Evolutionary conservation across 2,888 invertebrate species (phyloP).

Genomic region (Lingula anatina): DNA sequence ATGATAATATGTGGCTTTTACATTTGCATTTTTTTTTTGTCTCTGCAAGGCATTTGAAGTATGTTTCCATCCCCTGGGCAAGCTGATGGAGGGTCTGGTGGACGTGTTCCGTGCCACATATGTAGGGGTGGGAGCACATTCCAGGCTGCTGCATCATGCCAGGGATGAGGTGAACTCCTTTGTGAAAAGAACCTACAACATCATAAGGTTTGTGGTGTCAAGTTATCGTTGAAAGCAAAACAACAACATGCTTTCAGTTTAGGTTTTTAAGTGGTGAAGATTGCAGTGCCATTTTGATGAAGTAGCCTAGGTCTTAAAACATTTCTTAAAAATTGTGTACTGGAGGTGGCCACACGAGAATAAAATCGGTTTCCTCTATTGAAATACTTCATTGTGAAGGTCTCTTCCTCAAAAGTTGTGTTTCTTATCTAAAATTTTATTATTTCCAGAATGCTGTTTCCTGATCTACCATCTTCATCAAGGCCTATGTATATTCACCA

Average conservation of each 20-base stretch:
- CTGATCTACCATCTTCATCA: constrained; percentile 65
- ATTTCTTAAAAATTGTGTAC: too few relatives aligned
- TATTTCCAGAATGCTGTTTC: constrained; percentile 64
- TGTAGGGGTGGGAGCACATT: constrained; percentile 73
- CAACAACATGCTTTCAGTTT: too few relatives aligned
- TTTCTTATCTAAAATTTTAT: background rate
- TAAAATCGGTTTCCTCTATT: too few relatives aligned
- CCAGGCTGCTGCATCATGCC: constrained; percentile 74
- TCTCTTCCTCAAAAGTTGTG: too few relatives aligned
- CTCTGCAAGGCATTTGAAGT: constrained; percentile 60
- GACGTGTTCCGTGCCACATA: constrained; percentile 76
- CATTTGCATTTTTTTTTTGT: too few relatives aligned
- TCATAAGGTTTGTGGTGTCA: constrained; percentile 50
- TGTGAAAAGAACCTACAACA: constrained; percentile 37
- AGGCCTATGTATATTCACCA: constrained; percentile 28
- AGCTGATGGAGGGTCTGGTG: constrained; percentile 66
- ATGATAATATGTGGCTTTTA: too few relatives aligned
- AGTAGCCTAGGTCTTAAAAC: background rate
- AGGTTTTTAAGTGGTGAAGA: too few relatives aligned
- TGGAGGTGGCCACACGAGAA: too few relatives aligned
- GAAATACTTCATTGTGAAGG: too few relatives aligned
- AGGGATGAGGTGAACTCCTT: constrained; percentile 74
- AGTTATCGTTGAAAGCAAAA: too few relatives aligned
- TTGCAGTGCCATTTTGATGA: too few relatives aligned
- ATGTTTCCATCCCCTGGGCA: constrained; percentile 68